Conservation (phyloP, 1,140 invertebrate genomes). For the Sarcophaga bullata region DNA sequence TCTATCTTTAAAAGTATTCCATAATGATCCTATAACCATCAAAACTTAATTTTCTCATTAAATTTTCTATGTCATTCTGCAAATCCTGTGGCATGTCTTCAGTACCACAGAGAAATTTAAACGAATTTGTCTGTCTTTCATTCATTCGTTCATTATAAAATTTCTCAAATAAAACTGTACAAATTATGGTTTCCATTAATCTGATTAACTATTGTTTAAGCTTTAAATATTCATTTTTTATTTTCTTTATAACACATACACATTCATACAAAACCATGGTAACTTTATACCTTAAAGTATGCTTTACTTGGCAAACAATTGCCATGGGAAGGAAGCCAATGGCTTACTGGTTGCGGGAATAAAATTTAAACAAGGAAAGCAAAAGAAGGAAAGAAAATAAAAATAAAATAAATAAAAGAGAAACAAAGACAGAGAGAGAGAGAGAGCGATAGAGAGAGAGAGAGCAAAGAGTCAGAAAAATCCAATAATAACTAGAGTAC, state of each 20-base stretch:
- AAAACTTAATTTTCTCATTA: no score
- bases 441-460: not conserved
- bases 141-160: not conserved
- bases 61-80: no score
- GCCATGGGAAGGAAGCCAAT: no score
- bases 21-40: no score
- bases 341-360: no score
- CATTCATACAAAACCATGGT: not conserved
- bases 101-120: no score
- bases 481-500: not conserved
- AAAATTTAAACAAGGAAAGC: no score
- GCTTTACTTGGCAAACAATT: no score
- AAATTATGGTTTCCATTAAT: not conserved
- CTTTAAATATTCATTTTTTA: not conserved
- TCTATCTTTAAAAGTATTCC: no score
- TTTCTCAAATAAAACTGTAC: not conserved
- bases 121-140: not conserved
- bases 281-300: slow-evolving; percentile 4
- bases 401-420: not conserved
- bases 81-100: no score
- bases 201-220: not conserved
- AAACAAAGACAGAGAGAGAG: not conserved
- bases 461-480: not conserved
- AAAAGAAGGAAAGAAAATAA: not conserved
- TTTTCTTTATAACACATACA: not conserved